Base-by-base conservation (phyloP, 2,113 vertebrate species). In the pig (Sus scrofa) region DNA sequence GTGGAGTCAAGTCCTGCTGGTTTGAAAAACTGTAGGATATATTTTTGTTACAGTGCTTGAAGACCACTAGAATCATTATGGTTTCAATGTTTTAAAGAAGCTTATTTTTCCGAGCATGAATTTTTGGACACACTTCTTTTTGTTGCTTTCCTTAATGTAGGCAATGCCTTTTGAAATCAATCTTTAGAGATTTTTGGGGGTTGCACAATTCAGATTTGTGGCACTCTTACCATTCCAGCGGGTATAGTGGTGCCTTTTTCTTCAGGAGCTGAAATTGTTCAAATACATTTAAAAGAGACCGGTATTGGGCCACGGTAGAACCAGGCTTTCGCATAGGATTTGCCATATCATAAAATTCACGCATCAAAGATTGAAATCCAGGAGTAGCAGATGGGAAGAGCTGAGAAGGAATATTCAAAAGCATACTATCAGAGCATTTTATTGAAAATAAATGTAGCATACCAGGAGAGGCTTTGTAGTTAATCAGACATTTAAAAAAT, bases 341-440 rank as follows among this genome's bases (percentile, higher is more conserved):
- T 82, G 96, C 96, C 85, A 81, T 98, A 60, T 91, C 97, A 95
- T 98, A 97, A 95, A 99, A 92, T 89, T 98, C 95, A 1, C 0
- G 91, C 71, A 98, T 97, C 86, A 98, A 95, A 94, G 60, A 97
- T 56, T 97, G 97, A 65, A 98, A 96, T 73, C 97, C 89, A 56
- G 98, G 98, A 96, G 97, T 60, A 60, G 94, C 54, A 70, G 98
- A 98, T 65, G 99, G 99, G 96, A 98, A 99, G 84, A 99, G 98
- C 99, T 99, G 98, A 97, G 83, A 98, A 98, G 82, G 95, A 96
- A 98, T 73, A 97, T 58, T 19, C 44, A 96, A 91, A 78, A 30
- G 70, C 37, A 96, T 27, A 70, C 62, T 68, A 92, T 90, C 54
- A 68, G 34, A 37, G 34, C 39, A 79, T 91, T 18, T 65, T 65